Evolutionary conservation across 2,113 vertebrate species (phyloP), one percentile per base, ranked within the genome.

Genomic region (Myotis yumanensis): DNA sequence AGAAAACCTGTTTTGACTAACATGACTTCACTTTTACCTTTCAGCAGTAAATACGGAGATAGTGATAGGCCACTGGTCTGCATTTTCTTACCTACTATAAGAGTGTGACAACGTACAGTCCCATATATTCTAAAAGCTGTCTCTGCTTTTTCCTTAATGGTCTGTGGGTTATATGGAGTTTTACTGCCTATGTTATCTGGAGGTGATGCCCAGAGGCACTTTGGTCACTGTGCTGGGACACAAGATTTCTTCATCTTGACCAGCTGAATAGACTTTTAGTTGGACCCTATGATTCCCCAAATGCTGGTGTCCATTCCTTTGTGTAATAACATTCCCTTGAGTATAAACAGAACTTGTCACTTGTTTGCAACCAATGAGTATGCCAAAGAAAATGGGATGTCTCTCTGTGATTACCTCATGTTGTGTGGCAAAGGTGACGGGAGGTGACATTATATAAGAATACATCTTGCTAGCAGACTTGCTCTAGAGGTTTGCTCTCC

Each of bases 11-110:
- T 46, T 86, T 88, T 76, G 20, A 59, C 51, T 83, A 84, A 25
- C 73, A 40, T 57, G 66, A 88, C 51, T 96, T 80, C 17, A 30
- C 16, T 89, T 90, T 37, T 79, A 87, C 43, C 90, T 72, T 73
- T 52, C 43, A 82, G 72, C 10, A 79, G 10, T 89, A 91, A 95
- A 82, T 83, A 72, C 1, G 16, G 4, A 4, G 23, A 62, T 23
- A 59, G 11, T 57, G 51, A 18, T 22, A 77, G 59, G 12, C 22
- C 11, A 23, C 30, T 48, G 71, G 23, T 71, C 59, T 91, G 35
- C 16, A 79, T 80, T 83, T 68, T 66, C 10, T 92, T 77, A 73
- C 9, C 72, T 79, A 37, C 43, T 72, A 77, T n/a, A 91, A 88
- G 5, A 54, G 17, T 48, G 4, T 64, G 30, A 43, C 43, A 72